A percentile compares a stretch with the other conserved stretches of the same genome.
Conservation (phyloP, 2,888 invertebrate genomes). For the Acanthosoma haemorrhoidale region DNA sequence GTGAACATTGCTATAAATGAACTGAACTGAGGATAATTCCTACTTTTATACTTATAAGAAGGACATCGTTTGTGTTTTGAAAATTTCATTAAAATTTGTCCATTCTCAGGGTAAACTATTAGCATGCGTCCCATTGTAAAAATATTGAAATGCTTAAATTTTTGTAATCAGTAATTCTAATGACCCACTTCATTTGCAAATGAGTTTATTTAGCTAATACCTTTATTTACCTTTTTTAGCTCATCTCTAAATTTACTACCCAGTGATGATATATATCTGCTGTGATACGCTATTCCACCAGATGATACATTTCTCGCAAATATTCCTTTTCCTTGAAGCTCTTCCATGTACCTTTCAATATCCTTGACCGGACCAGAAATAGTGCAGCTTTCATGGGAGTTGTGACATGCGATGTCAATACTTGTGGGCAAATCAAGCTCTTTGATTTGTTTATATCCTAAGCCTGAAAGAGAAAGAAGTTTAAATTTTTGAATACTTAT, state of each 20-base stretch:
- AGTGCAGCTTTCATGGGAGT: slow-evolving; percentile 69
- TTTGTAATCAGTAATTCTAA: no score
- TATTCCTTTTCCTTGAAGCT: slow-evolving; percentile 47
- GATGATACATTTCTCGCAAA: slow-evolving; percentile 42
- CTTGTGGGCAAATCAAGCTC: slow-evolving; percentile 51
- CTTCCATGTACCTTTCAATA: slow-evolving; percentile 56
- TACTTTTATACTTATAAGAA: no score
- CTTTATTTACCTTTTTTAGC: slow-evolving; percentile 46
- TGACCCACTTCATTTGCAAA: no score
- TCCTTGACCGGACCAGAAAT: slow-evolving; percentile 67
- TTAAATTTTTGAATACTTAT: neutral
- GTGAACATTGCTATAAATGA: no score
- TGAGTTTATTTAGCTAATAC: no score
- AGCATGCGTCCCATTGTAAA: no score
- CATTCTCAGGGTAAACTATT: no score
- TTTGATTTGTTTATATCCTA: slow-evolving; percentile 42
- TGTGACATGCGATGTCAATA: slow-evolving; percentile 74
- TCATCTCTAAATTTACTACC: slow-evolving; percentile 48
- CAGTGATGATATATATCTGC: slow-evolving; percentile 46
- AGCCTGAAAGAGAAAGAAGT: slow-evolving; percentile 37
- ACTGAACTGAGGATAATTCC: no score
- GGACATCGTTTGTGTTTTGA: no score
- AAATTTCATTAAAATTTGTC: no score
- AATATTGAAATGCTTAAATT: no score
- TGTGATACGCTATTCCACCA: slow-evolving; percentile 43